Base-by-base conservation (phyloP, 2,797 vertebrate species). In the Moxostoma hubbsi region DNA sequence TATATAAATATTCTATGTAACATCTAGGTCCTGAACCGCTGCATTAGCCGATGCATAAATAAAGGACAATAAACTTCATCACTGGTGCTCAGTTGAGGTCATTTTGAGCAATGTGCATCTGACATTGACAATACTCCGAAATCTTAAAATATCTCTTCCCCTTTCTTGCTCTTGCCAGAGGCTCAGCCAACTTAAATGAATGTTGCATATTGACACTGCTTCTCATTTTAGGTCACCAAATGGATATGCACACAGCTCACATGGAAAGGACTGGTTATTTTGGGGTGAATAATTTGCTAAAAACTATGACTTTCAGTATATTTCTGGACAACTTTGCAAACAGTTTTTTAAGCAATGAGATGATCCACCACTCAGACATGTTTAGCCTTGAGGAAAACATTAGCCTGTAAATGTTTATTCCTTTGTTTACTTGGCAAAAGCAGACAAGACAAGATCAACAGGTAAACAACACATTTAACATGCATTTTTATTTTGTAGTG, bases 101-200 rank as follows among this genome's bases (percentile, higher is more conserved):
- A 65, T 43, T 68, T 54, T 54, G 57, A 47, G 49, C 36, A 24
- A 53, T 24, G n/a, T n/a, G 8, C n/a, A 71, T 36, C 36, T 36
- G 36, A 3, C 36, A 36, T 4, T 36, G 36, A 36, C 36, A 71
- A 63, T 47, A 53, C 10, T 58, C 50, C 47, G 63, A 54, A 70
- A 63, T 7, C 67, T 62, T 46, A 78, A 78, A 70, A 36, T 36
- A 36, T 36, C 36, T 63, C 66, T 63, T 63, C 76, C 49, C 7
- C 58, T 78, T 78, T 63, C 6, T 63, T 71, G 67, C 24, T 78
- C 67, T 79, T 63, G 68, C 50, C 76, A 54, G 59, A 71, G 53
- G 54, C 61, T 46, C 24, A 12, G 36, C 18, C 61, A 47, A 69
- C 59, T 57, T 15, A 59, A 75, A 75, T 75, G 65, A 65, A 59